phyloP scores from a whole-genome alignment of 2,797 vertebrate genomes.

The Typhlichthys eigenmanni region DNA sequence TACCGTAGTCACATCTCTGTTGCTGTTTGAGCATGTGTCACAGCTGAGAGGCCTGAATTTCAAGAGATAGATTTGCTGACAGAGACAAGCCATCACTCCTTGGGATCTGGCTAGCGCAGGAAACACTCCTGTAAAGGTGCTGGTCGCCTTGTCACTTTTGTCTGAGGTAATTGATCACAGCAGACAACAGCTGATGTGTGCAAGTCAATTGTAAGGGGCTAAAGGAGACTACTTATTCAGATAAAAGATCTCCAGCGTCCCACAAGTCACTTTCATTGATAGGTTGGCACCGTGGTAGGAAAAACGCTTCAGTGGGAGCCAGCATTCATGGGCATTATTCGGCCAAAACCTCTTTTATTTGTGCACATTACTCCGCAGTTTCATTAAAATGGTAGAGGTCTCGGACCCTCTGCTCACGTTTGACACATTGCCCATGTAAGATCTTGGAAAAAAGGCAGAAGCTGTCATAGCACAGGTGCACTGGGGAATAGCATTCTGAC shows the following conservation, averaged over 20 bases:
- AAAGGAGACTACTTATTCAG: constrained; percentile 69
- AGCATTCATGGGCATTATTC: constrained; percentile 12
- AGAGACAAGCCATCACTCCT: constrained; percentile 74
- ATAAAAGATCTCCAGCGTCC: constrained; percentile 61
- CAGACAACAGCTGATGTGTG: constrained; percentile 77
- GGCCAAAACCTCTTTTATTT: constrained; percentile 2
- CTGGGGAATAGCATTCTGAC: constrained; percentile 66
- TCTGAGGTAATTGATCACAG: constrained; percentile 79
- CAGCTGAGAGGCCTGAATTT: constrained; percentile 73
- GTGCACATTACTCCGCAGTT: not conserved
- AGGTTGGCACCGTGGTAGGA: constrained; percentile 30
- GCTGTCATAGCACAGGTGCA: constrained; percentile 75
- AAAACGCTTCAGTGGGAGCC: constrained; percentile 22
- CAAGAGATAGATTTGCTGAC: constrained; percentile 80
- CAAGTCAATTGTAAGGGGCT: constrained; percentile 69
- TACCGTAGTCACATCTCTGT: constrained; percentile 76
- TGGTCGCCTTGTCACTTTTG: constrained; percentile 75
- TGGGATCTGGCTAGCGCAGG: constrained; percentile 50
- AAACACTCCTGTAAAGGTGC: constrained; percentile 72
- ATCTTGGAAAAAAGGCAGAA: constrained; percentile 56
- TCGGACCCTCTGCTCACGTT: constrained; percentile 42
- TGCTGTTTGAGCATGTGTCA: constrained; percentile 79
- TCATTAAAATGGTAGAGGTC: constrained; percentile 6
- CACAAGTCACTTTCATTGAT: constrained; percentile 57
- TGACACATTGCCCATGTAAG: constrained; percentile 45